Evolutionary conservation across 2,113 vertebrate species (phyloP).

Genomic region (Scalopus aquaticus): DNA sequence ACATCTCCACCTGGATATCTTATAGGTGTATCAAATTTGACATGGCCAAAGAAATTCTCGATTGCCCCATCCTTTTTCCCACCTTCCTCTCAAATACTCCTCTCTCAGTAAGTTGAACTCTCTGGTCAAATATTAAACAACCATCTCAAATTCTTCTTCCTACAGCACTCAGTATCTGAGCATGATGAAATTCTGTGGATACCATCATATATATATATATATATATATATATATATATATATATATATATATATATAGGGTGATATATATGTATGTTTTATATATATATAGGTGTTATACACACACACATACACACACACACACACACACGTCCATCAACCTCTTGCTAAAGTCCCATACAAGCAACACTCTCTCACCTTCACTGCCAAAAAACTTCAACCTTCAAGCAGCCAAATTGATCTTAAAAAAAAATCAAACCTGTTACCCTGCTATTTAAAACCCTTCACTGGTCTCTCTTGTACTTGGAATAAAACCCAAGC

Average conservation of each 20-base stretch:
- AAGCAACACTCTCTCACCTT: neutral
- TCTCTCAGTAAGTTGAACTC: neutral
- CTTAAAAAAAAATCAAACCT: neutral
- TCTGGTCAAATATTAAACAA: neutral
- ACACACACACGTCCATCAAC: neutral
- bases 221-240: too few relatives aligned
- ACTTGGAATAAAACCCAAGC: neutral
- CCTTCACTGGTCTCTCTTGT: neutral
- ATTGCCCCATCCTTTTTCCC: neutral
- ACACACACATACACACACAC: too few relatives aligned
- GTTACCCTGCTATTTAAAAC: neutral
- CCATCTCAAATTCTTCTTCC: neutral
- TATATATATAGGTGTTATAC: too few relatives aligned
- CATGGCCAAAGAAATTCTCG: neutral
- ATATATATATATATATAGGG: too few relatives aligned
- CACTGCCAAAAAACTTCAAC: neutral
- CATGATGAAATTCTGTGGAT: neutral
- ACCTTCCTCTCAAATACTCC: neutral
- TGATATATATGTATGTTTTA: too few relatives aligned
- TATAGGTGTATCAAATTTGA: neutral
- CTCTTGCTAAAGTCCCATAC: neutral
- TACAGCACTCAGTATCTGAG: neutral
- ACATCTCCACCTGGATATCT: neutral
- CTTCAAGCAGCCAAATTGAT: neutral
- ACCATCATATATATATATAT: neutral